A percentile compares a stretch with the other conserved stretches of the same genome.
Conservation (phyloP, 2,113 vertebrate species). For the Cheilinus undulatus region DNA sequence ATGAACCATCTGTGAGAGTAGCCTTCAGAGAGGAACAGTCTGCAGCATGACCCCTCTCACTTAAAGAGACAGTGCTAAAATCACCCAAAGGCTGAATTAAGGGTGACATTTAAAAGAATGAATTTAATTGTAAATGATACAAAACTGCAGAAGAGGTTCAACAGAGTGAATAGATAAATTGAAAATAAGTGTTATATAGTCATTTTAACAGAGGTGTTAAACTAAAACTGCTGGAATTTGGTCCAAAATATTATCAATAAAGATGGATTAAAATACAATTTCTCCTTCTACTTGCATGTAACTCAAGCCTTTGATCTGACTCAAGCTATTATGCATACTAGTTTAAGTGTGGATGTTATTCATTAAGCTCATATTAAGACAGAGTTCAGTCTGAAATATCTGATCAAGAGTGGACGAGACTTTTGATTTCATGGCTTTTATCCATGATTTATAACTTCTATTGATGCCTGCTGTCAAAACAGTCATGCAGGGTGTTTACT, state of each 20-base stretch:
- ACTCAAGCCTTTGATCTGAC: conserved; percentile 19
- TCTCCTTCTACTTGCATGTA: conserved; percentile 15
- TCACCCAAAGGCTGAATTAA: too few relatives aligned
- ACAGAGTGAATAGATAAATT: too few relatives aligned
- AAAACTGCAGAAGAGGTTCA: too few relatives aligned
- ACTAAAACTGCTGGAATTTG: too few relatives aligned
- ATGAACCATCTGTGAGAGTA: too few relatives aligned
- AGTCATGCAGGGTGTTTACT: conserved; percentile 69
- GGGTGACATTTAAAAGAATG: too few relatives aligned
- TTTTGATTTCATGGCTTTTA: conserved; percentile 24
- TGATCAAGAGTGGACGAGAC: conserved; percentile 21
- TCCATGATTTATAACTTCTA: conserved; percentile 30
- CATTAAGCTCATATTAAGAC: conserved; percentile 51
- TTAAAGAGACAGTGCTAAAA: too few relatives aligned
- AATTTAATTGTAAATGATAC: too few relatives aligned
- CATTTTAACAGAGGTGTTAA: too few relatives aligned
- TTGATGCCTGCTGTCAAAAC: conserved; percentile 41
- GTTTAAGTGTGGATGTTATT: conserved; percentile 14
- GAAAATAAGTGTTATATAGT: too few relatives aligned
- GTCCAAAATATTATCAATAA: background rate
- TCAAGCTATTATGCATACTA: conserved; percentile 8
- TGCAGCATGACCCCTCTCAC: too few relatives aligned
- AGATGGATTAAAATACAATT: conserved; percentile 4
- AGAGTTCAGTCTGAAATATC: conserved; percentile 37
- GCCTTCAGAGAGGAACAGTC: too few relatives aligned